Evolutionary conservation across 2,888 invertebrate genomes (phyloP), one percentile per base, ranked within the genome.

Genomic region (Conistra vaccinii): DNA sequence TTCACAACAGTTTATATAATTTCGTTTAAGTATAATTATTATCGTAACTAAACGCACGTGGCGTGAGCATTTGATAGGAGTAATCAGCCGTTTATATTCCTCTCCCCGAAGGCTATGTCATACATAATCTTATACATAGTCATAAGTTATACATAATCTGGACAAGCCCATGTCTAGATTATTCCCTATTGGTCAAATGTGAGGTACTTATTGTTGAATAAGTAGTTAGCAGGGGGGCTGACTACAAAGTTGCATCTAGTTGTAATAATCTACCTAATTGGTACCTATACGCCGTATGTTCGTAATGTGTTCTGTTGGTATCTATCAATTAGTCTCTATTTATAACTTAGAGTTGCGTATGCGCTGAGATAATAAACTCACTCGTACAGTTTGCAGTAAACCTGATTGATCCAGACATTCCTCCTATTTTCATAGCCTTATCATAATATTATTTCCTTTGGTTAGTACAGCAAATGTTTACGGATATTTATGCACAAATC

Each of bases 1-100:
- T 82, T 76, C 80, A 67, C 53, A 80, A 80, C 65, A 78, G n/a
- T 58, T 68, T 71, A 69, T 61, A 48, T 73, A 78, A 62, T 32
- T 42, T 48, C 23, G 17, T 39, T 58, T 63, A 60, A 62, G 1
- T 53, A 48, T 55, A 72, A 35, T 57, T 57, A 69, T 29, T 42
- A 62, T 60, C 62, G 55, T 42, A 12, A 26, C 3, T 17, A 17
- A 32, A 51, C 12, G 39, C 83, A 72, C 57, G 68, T 80, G 83
- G 23, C 29, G 1, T n/a, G 14, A 29, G 48, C 42, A 26, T 61
- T 29, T 60, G 23, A 51, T 65, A 35, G 10, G 51, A 57, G 14
- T 62, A 51, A 75, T 61, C 39, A 20, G 23, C 7, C 32, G 9
- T 35, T 45, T 68, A 80, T 69, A 45, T 4, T 57, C 67, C n/a